Evolutionary conservation across 2,888 invertebrate species (phyloP), one percentile per base, ranked within the genome.

Genomic region (Pegoplata infirma): DNA sequence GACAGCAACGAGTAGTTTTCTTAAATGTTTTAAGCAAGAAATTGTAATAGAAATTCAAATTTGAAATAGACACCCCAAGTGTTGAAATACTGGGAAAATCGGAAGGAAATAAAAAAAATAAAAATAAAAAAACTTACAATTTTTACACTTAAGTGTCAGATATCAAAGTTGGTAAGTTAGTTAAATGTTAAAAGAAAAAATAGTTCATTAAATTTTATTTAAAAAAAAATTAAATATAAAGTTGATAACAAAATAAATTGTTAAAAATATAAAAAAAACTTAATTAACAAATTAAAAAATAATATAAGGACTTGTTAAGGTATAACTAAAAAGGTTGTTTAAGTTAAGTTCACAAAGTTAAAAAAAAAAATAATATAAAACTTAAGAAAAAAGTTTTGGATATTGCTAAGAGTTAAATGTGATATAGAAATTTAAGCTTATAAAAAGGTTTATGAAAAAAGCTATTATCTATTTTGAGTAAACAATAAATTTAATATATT

Each of bases 341-440:
- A n/a, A n/a, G n/a, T n/a, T n/a, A n/a, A n/a, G n/a, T n/a, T n/a
- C n/a, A n/a, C n/a, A n/a, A n/a, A n/a, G n/a, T n/a, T n/a, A n/a
- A n/a, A n/a, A n/a, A n/a, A n/a, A n/a, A n/a, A n/a, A n/a, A n/a
- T n/a, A n/a, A n/a, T n/a, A n/a, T n/a, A n/a, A n/a, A n/a, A n/a
- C n/a, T n/a, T n/a, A 21, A 21, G 4, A 49, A n/a, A 5, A 36
- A 58, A 58, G 16, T 10, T 23, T 51, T 51, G 40, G 14, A 8
- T 28, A 28, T 49, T 58, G 40, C 17, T 58, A 23, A 64, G 16
- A 71, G 49, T 32, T 28, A 53, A 40, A 69, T 68, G 68, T 75
- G 75, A 75, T 76, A 69, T 49, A 69, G n/a, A 64, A 3, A 56
- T 56, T 72, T 75, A 67, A 55, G 36, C 28, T 28, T 28, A 32